These are phyloP conservation scores for Agrochola macilenta DNA, from an alignment of 2,888 invertebrate genomes.

Conservation along the genomic window DNA sequence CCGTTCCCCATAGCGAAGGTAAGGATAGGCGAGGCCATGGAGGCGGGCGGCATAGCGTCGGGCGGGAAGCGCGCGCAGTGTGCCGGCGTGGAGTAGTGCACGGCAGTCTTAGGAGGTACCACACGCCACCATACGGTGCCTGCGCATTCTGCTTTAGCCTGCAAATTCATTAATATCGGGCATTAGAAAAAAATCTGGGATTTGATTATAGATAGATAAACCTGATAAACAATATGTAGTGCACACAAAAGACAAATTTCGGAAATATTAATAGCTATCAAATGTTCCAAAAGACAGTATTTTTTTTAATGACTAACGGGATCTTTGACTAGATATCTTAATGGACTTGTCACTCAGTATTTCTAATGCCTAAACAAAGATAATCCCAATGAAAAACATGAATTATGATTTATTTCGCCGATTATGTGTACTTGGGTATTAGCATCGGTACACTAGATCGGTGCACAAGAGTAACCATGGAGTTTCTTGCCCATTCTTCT, in stretches of 20 bases:
- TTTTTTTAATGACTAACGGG: not conserved
- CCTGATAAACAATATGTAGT: not conserved
- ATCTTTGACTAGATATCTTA: not conserved
- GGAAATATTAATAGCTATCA: not conserved
- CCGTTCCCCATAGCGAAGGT: constrained; percentile 72
- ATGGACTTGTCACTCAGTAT: not conserved
- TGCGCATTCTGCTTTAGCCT: constrained; percentile 85
- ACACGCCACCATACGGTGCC: constrained; percentile 92
- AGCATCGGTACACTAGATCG: no score
- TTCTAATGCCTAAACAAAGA: not conserved
- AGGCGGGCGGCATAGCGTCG: constrained; percentile 44
- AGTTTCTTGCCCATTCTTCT: not conserved
- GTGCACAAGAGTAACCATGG: not conserved
- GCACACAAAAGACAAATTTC: not conserved
- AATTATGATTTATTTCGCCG: not conserved
- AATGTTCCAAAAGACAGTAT: not conserved
- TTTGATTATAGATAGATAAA: not conserved
- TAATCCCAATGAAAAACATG: not conserved
- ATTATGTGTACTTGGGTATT: not conserved
- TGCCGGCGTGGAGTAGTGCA: constrained; percentile 94
- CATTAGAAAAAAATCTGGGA: not conserved
- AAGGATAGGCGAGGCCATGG: constrained; percentile 66
- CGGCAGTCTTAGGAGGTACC: constrained; percentile 88
- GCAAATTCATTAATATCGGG: constrained; percentile 65
- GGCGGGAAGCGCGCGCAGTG: constrained; percentile 92